Conservation (phyloP, 2,888 invertebrate genomes). For the Neoscelio sp. region DNA sequence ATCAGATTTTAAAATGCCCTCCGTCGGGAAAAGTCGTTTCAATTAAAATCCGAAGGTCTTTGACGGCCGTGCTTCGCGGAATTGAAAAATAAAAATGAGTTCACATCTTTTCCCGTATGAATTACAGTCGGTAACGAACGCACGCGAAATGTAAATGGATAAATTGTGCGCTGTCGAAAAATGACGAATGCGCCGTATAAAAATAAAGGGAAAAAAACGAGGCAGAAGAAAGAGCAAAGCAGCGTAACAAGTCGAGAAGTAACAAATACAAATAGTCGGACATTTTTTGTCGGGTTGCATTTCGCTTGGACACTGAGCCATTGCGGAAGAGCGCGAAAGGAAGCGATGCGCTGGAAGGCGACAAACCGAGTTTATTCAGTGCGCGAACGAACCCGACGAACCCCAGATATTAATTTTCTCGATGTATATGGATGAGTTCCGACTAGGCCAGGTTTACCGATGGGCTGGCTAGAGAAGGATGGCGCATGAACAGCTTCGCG, state of each 20-base stretch:
- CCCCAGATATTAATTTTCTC: constrained; percentile 81
- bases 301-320: constrained; percentile 58
- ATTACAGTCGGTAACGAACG: constrained; percentile 16
- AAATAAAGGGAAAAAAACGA: not conserved
- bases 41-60: constrained; percentile 14
- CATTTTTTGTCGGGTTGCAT: constrained; percentile 44
- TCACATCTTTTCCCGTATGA: constrained; percentile 7
- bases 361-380: constrained; percentile 78
- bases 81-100: constrained; percentile 23
- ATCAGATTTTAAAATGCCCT: constrained; percentile 28
- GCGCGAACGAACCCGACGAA: constrained; percentile 74
- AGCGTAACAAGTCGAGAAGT: constrained; percentile 53
- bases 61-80: constrained; percentile 1
- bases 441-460: constrained; percentile 72
- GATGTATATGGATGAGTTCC: constrained; percentile 82
- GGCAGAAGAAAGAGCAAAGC: constrained; percentile 23
- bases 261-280: constrained; percentile 53
- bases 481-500: constrained; percentile 32
- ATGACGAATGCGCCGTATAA: too few relatives aligned
- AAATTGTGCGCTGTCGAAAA: constrained; percentile 24
- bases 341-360: constrained; percentile 55
- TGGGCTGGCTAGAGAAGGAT: constrained; percentile 39
- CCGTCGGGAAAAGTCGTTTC: constrained; percentile 2
- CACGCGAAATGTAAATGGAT: constrained; percentile 28
- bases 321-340: constrained; percentile 50